Base-by-base conservation (phyloP, 1,140 invertebrate species). In the Orchestia grillus region DNA sequence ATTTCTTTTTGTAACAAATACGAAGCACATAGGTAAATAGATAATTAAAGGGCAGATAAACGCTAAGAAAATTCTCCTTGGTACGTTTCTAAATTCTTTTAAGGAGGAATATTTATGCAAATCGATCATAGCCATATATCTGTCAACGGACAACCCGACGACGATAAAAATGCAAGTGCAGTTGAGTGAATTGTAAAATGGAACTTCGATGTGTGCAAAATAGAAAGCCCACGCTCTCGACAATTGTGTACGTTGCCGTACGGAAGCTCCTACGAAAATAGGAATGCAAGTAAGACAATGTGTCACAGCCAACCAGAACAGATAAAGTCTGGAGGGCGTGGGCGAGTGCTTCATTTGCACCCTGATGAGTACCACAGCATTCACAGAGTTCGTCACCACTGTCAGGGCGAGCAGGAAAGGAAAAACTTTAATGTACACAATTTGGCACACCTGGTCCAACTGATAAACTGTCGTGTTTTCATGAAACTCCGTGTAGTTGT, bases 161-260 rank as follows among this genome's bases (percentile, higher is more conserved):
- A 96, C 96, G 41, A 96, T 96, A 88, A 90, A 96, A n/a, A 96
- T 57, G 45, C 94, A 96, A 62, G 95, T 95, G 43, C 96, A 96
- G 45, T 96, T 96, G 77, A 96, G 96, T n/a, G 96, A 43, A 62
- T 96, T 95, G 87, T 96, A 96, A 0, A 96, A 44, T 0, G 96
- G 96, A 44, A 62, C 88, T 43, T 96, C 96, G 0, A 96, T n/a
- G 62, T 96, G 96, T 11, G 96, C 95, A n/a, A 96, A 94, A 77
- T 96, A 96, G 91, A 96, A 96, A 62, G 96, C 96, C 95, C 90
- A 96, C 15, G 45, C 57, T 0, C 77, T 95, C 23, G 95, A 19
- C 0, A 96, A 40, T 23, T 96, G 42, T 8, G 44, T 62, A 40
- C 96, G 41, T n/a, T 44, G 40, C 23, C 53, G 41, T 45, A 43